phyloP scores from a whole-genome alignment of 1,140 invertebrate species.

The Plutomurus gul region DNA sequence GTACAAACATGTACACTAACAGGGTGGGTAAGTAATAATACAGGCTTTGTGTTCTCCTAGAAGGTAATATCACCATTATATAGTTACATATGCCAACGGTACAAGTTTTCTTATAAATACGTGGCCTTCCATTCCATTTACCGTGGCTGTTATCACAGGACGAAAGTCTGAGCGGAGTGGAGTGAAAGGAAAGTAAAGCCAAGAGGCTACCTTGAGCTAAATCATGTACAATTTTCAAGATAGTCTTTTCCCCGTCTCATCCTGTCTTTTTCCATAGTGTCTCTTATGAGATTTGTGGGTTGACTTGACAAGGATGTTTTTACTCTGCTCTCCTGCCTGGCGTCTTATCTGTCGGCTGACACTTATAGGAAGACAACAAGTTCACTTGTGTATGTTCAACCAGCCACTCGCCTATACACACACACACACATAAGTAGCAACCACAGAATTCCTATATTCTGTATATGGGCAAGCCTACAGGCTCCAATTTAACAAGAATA shows the following conservation, averaged over 20 bases:
- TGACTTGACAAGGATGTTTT: neutral
- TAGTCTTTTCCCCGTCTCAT: neutral
- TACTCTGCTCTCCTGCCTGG: neutral
- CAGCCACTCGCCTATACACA: no score
- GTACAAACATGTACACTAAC: neutral
- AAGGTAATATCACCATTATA: no score
- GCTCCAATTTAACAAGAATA: neutral
- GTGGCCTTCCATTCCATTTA: neutral
- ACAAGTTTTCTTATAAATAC: neutral
- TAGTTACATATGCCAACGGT: no score
- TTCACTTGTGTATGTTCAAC: no score
- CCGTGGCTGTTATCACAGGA: neutral
- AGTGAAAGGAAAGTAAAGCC: neutral
- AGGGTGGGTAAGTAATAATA: neutral
- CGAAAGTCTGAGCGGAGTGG: neutral
- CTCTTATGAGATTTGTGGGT: neutral
- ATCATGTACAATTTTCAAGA: neutral
- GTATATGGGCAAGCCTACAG: neutral
- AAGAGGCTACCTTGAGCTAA: neutral
- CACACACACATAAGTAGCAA: neutral
- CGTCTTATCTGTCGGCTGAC: no score
- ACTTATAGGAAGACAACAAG: no score
- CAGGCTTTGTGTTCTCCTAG: neutral
- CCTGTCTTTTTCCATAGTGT: neutral
- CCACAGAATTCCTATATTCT: neutral